These are phyloP conservation scores for Chelon auratus DNA, from an alignment of 2,797 vertebrate species.

Conservation along the genomic window DNA sequence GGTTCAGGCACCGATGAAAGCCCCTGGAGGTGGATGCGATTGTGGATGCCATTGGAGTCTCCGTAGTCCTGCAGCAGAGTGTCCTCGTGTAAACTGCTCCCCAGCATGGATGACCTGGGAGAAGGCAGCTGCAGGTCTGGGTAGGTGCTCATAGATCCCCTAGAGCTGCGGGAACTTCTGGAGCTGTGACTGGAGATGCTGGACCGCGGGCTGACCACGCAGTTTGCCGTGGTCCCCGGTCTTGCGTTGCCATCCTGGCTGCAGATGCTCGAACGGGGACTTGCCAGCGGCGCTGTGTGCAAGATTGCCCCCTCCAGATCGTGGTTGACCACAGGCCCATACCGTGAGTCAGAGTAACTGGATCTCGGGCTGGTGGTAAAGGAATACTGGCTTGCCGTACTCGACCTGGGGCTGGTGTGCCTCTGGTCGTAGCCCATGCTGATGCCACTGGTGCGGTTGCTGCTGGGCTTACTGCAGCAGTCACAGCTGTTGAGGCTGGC, in stretches of 20 bases:
- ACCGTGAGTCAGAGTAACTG: slow-evolving; percentile 87
- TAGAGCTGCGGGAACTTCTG: slow-evolving; percentile 89
- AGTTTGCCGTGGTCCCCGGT: slow-evolving; percentile 72
- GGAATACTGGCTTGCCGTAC: slow-evolving; percentile 90
- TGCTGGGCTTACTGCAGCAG: slow-evolving; percentile 92
- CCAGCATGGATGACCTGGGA: slow-evolving; percentile 89
- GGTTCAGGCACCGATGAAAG: slow-evolving; percentile 81
- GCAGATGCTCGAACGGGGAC: slow-evolving; percentile 87
- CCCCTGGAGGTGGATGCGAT: slow-evolving; percentile 80
- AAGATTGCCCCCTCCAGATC: slow-evolving; percentile 83
- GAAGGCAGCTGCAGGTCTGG: slow-evolving; percentile 90
- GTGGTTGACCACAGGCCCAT: slow-evolving; percentile 81
- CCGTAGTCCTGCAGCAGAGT: slow-evolving; percentile 83
- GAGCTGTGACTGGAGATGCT: slow-evolving; percentile 97
- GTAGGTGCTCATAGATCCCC: slow-evolving; percentile 93
- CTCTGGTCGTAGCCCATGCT: slow-evolving; percentile 98
- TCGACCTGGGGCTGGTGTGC: slow-evolving; percentile 92
- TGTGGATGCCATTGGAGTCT: slow-evolving; percentile 81
- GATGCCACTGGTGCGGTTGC: slow-evolving; percentile 97
- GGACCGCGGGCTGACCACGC: slow-evolving; percentile 90
- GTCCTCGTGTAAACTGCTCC: slow-evolving; percentile 83
- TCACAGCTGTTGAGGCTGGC: slow-evolving; percentile 92
- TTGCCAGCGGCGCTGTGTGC: slow-evolving; percentile 79
- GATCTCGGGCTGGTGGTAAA: slow-evolving; percentile 89
- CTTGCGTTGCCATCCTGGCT: slow-evolving; percentile 84